Percentiles rank a stretch among this genome's conserved stretches.
Evolutionary conservation across 2,888 invertebrate species (phyloP).

Genomic region (Drosophila robusta): DNA sequence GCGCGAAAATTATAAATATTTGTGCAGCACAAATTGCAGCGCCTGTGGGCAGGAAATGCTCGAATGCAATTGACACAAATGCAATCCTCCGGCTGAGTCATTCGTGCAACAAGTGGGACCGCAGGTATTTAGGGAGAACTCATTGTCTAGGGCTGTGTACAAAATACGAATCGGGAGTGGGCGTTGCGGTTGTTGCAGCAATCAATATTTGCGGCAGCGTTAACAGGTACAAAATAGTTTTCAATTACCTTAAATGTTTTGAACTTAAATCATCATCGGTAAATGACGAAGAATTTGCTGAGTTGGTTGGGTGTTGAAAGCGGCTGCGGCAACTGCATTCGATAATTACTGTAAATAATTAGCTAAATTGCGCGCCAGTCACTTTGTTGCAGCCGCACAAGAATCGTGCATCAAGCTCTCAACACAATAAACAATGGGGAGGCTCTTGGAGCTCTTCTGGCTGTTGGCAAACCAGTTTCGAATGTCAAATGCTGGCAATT

Average conservation of each 20-base stretch:
- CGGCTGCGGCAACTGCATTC: conserved; percentile 23
- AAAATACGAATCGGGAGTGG: conserved; percentile 8
- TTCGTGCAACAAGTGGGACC: conserved; percentile 33
- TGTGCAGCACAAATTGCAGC: conserved; percentile 63
- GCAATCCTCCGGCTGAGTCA: conserved; percentile 38
- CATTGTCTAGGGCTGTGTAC: background rate
- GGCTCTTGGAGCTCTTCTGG: conserved; percentile 3
- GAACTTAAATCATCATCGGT: conserved; percentile 24
- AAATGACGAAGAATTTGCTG: conserved; percentile 34
- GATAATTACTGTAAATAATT: conserved; percentile 72
- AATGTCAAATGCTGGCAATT: conserved; percentile 69
- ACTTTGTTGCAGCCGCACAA: conserved; percentile 23
- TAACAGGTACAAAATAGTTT: conserved; percentile 26
- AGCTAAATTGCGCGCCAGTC: conserved; percentile 61
- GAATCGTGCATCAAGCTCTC: conserved; percentile 55
- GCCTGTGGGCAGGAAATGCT: conserved; percentile 61
- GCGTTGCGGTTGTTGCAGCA: conserved; percentile 8
- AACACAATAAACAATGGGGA: conserved; percentile 8
- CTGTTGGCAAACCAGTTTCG: conserved; percentile 40
- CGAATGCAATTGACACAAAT: conserved; percentile 71
- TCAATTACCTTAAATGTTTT: conserved; percentile 24
- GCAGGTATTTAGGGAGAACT: conserved; percentile 24
- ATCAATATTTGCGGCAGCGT: conserved; percentile 32
- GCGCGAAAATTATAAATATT: conserved; percentile 62
- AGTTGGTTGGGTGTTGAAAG: conserved; percentile 58